These are phyloP conservation scores for Sebastes glaucus DNA, from an alignment of 2,797 vertebrate species.

Conservation along the genomic window DNA sequence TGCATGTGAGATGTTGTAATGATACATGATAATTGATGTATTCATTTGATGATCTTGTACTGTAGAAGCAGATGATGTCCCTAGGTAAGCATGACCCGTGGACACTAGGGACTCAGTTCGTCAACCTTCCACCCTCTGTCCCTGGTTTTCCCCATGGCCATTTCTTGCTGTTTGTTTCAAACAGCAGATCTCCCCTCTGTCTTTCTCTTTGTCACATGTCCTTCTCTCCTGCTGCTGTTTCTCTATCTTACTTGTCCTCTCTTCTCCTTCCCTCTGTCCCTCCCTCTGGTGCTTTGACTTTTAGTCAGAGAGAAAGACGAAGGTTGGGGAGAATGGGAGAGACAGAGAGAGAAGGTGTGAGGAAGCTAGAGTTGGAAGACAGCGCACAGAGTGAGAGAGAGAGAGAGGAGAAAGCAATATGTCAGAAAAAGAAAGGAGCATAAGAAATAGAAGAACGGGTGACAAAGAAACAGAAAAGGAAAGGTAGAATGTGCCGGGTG, in stretches of 20 bases:
- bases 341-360: conserved; percentile 45
- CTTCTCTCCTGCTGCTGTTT: conserved; percentile 34
- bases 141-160: conserved; percentile 18
- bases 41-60: not conserved
- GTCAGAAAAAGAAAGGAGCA: conserved; percentile 51
- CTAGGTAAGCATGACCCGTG: conserved; percentile 60
- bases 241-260: conserved; percentile 33
- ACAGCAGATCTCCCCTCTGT: conserved; percentile 33
- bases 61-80: not conserved
- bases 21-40: not conserved
- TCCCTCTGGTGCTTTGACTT: conserved; percentile 49
- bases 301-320: conserved; percentile 31
- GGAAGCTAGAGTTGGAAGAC: conserved; percentile 24
- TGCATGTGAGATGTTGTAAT: not conserved
- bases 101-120: too few species aligned
- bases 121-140: too few species aligned
- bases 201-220: conserved; percentile 42
- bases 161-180: conserved; percentile 49
- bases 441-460: conserved; percentile 39
- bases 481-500: conserved; percentile 40
- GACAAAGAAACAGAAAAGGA: conserved; percentile 53
- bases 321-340: conserved; percentile 22
- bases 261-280: conserved; percentile 36
- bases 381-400: conserved; percentile 18
- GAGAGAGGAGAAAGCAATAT: conserved; percentile 28